Evolutionary conservation across 2,113 vertebrate species (phyloP).

Genomic region (rat (Rattus norvegicus)): DNA sequence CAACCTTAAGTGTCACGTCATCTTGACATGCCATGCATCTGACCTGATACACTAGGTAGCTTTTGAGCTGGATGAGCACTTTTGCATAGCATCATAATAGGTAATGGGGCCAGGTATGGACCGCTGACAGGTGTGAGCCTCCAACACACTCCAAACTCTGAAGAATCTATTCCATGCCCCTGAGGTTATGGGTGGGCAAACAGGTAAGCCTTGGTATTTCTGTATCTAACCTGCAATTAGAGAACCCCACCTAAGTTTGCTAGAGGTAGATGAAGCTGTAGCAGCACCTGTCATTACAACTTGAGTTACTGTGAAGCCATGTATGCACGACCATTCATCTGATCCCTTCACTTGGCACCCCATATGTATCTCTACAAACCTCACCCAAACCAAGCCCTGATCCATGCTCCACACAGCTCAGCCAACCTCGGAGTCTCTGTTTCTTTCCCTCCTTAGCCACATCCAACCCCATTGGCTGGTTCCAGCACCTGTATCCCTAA

Average conservation of each 20-base stretch:
- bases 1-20: neutral
- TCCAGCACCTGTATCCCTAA: neutral
- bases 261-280: neutral
- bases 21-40: neutral
- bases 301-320: neutral
- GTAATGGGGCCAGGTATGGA: neutral
- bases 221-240: neutral
- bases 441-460: neutral
- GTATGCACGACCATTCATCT: neutral
- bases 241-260: neutral
- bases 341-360: neutral
- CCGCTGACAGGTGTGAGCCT: neutral
- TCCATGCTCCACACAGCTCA: neutral
- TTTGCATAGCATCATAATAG: neutral
- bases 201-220: neutral
- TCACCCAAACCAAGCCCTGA: neutral
- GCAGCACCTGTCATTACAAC: neutral
- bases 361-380: neutral
- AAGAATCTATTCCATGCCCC: neutral
- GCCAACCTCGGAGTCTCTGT: neutral
- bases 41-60: neutral
- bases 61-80: neutral
- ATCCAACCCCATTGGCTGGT: neutral
- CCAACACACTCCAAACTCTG: neutral
- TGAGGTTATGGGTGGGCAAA: neutral